Evolutionary conservation across 2,888 invertebrate species (phyloP), one percentile per base, ranked within the genome.

Genomic region (Ennomos erosarius): DNA sequence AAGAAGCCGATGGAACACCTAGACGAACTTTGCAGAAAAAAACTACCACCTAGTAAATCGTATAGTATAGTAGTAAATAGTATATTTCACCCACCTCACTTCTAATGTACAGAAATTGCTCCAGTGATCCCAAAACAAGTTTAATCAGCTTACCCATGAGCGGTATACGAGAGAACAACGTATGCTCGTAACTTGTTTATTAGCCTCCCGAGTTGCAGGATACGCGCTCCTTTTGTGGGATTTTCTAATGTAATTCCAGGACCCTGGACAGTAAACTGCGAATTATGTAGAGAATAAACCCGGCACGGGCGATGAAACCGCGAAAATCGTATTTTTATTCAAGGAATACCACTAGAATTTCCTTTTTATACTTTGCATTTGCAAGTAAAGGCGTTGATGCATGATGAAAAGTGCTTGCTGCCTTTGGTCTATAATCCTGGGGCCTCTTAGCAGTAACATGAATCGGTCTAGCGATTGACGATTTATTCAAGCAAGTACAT

Each of bases 191-290:
- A 59, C 59, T 59, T 54, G 59, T 59, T 59, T 59, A 59, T 59
- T 59, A 59, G 43, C 44, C 45, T 51, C 51, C 48, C 11, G 39
- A 39, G 39, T 26, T 26, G 26, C 13, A 43, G 35, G 51, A 37
- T 57, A 44, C 55, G 37, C 43, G 11, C 50, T 55, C 50, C 56
- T 61, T 56, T 52, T 61, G 52, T 38, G 56, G 61, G 61, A 56
- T 61, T 61, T 61, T 56, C 56, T 56, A 53, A 59, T 56, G 61
- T 61, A 61, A 61, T 56, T 61, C 61, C 61, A 35, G 49, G 55
- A 12, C 55, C 55, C 55, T 60, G 56, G 61, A 56, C 56, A 56
- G 61, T 61, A 61, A 61, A 61, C 56, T 53, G 53, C 49, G 49
- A 55, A 60, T 60, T 60, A 55, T 60, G 59, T 55, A 46, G 54